phyloP scores from a whole-genome alignment of 2,797 vertebrate genomes.

The Sebastes itinus region DNA sequence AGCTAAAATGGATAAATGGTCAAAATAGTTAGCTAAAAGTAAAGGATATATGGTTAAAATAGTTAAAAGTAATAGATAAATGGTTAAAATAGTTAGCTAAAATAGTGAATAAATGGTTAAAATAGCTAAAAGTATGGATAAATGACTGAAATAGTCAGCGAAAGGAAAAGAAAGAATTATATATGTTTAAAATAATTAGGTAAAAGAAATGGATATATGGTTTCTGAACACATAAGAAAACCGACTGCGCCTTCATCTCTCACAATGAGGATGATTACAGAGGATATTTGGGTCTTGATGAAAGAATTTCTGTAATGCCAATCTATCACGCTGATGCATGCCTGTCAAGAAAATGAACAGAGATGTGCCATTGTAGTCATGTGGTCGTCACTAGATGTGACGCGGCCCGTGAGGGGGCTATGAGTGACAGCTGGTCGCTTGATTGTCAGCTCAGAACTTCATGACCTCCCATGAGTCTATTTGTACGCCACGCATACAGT shows the following conservation, averaged over 20 bases:
- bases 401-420: constrained; percentile 35
- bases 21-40: neutral
- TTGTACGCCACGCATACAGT: constrained; percentile 39
- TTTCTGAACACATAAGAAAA: neutral
- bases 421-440: constrained; percentile 58
- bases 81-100: neutral
- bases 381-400: constrained; percentile 37
- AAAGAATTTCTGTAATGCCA: constrained; percentile 47
- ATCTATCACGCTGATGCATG: constrained; percentile 61
- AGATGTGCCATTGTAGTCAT: constrained; percentile 55
- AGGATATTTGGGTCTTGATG: constrained; percentile 49
- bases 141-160: neutral
- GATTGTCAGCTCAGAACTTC: constrained; percentile 65
- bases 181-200: no score
- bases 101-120: neutral
- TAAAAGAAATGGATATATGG: neutral
- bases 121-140: neutral
- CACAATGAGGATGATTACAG: constrained; percentile 60
- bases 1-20: no score
- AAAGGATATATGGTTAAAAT: neutral
- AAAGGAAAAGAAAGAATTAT: no score
- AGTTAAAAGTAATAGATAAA: neutral
- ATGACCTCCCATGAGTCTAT: constrained; percentile 64
- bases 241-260: constrained; percentile 13
- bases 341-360: constrained; percentile 49